These are phyloP conservation scores for Chorisops tibialis DNA, from an alignment of 2,888 invertebrate species.

Conservation along the genomic window DNA sequence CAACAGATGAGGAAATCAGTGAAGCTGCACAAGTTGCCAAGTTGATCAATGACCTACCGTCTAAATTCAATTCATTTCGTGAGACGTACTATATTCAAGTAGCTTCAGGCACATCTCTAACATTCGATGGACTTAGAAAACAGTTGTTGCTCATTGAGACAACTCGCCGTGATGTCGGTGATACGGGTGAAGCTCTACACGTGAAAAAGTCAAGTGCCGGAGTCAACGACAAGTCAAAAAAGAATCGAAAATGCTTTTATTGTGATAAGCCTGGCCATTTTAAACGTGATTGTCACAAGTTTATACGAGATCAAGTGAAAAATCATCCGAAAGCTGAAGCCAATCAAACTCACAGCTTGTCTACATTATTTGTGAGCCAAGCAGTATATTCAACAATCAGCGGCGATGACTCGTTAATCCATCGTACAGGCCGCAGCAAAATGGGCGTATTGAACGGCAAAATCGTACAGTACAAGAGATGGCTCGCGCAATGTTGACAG, in stretches of 20 bases:
- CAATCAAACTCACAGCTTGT: too few species aligned
- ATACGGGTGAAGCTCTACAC: background rate
- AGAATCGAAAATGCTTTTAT: background rate
- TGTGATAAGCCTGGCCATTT: conserved; percentile 8
- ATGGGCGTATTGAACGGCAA: too few species aligned
- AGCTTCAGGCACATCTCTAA: background rate
- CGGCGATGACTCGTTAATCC: too few species aligned
- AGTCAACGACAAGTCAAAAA: background rate
- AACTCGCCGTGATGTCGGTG: background rate
- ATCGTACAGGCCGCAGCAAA: too few species aligned
- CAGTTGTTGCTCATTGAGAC: conserved; percentile 1
- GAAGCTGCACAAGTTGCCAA: conserved; percentile 5
- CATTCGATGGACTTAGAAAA: background rate
- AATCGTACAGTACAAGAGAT: too few species aligned
- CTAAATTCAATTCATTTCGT: background rate
- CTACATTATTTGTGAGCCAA: too few species aligned
- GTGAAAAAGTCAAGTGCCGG: background rate
- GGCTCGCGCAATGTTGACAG: too few species aligned
- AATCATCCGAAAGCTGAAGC: too few species aligned
- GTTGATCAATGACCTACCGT: background rate
- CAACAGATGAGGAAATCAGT: conserved; percentile 3
- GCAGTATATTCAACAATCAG: too few species aligned
- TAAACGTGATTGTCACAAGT: conserved; percentile 2
- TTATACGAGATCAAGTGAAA: background rate
- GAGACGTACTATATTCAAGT: too few species aligned